A percentile compares a stretch with the other conserved stretches of the same genome.
Evolutionary conservation across 2,797 vertebrate species (phyloP).

Genomic region (Pampus argenteus): DNA sequence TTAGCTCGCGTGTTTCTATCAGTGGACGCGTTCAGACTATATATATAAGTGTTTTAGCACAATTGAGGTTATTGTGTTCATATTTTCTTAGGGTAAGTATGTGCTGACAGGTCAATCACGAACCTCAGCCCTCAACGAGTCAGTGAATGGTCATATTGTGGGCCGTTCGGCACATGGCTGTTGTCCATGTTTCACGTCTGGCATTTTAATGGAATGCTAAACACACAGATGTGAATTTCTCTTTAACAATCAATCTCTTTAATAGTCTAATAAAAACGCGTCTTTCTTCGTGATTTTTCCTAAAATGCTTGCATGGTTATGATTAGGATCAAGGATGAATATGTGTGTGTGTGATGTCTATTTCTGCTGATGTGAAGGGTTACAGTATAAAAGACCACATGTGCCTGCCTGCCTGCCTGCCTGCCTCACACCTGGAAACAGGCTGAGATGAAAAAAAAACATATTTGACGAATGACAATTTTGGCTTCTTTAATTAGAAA

Average conservation of each 20-base stretch:
- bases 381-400: constrained; percentile 50
- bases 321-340: constrained; percentile 55
- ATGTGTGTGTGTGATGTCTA: constrained; percentile 10
- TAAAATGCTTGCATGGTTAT: constrained; percentile 45
- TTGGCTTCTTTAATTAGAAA: constrained; percentile 42
- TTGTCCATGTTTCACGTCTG: constrained; percentile 54
- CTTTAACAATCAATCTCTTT: constrained; percentile 43
- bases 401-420: too few relatives aligned
- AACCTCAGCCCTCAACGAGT: constrained; percentile 10
- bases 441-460: constrained; percentile 12
- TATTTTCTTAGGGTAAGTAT: constrained; percentile 10
- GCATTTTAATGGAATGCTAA: constrained; percentile 49
- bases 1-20: background rate
- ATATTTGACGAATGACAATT: constrained; percentile 33
- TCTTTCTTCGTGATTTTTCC: constrained; percentile 52
- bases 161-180: constrained; percentile 47
- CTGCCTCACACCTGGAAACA: constrained; percentile 49
- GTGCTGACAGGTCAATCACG: constrained; percentile 46
- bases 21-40: background rate
- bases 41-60: background rate
- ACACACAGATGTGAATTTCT: constrained; percentile 55
- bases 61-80: background rate
- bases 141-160: constrained; percentile 36
- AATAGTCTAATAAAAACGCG: constrained; percentile 40
- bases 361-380: constrained; percentile 20